Conservation (phyloP, 2,797 vertebrate genomes). For the Paguma larvata region DNA sequence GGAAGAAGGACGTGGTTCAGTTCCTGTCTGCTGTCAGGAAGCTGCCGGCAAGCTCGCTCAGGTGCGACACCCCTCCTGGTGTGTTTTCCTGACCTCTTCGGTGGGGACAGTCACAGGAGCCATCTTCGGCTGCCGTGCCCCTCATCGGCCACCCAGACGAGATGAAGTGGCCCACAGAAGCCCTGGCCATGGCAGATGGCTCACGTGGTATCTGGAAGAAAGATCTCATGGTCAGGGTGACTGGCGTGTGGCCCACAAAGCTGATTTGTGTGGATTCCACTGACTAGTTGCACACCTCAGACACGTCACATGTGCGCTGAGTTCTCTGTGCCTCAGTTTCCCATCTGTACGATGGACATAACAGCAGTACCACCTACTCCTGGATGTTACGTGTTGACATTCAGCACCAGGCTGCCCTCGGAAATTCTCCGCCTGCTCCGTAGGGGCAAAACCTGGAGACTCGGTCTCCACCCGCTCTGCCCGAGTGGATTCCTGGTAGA, state of each 20-base stretch:
- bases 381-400: no score
- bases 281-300: not conserved
- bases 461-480: no score
- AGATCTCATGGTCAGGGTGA: rapidly evolving
- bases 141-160: not conserved
- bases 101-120: no score
- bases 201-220: not conserved
- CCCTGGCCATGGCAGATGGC: not conserved
- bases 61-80: rapidly evolving
- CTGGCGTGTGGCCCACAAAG: rapidly evolving
- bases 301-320: not conserved
- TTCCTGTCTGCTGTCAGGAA: not conserved
- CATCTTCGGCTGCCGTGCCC: no score
- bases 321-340: not conserved
- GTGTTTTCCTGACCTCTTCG: not conserved
- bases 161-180: rapidly evolving
- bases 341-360: not conserved
- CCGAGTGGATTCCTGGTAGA: not conserved
- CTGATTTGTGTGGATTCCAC: not conserved
- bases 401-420: not conserved
- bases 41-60: no score
- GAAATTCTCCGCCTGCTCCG: not conserved
- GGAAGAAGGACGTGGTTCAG: rapidly evolving
- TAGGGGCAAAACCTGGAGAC: not conserved
- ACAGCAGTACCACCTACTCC: not conserved